phyloP scores from a whole-genome alignment of 1,140 invertebrate species.

The Drosophila subobscura region DNA sequence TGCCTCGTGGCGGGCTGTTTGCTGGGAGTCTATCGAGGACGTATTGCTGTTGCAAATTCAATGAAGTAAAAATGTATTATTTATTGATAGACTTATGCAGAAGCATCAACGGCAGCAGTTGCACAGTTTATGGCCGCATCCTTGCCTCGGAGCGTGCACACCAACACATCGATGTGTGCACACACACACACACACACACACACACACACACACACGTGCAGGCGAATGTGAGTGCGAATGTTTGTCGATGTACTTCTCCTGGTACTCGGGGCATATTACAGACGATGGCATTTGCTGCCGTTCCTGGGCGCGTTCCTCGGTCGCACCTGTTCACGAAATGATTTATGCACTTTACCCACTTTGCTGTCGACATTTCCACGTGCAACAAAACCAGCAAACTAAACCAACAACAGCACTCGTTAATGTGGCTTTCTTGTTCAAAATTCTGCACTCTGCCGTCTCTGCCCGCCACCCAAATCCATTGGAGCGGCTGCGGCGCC shows the following conservation, averaged over 20 bases:
- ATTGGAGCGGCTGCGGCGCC: too few relatives aligned
- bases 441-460: conserved; percentile 48
- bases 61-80: conserved; percentile 74
- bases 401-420: conserved; percentile 13
- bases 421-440: conserved; percentile 74
- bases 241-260: conserved; percentile 6
- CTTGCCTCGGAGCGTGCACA: not conserved
- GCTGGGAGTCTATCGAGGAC: conserved; percentile 46
- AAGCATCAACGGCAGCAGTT: conserved; percentile 35
- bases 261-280: conserved; percentile 51
- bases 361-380: conserved; percentile 39
- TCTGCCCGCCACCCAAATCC: not conserved
- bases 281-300: conserved; percentile 19
- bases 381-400: conserved; percentile 30
- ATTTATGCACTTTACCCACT: conserved; percentile 71
- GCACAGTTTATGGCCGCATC: conserved; percentile 11
- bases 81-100: conserved; percentile 76
- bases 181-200: conserved; percentile 8
- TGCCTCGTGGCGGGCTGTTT: not conserved
- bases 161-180: conserved; percentile 1
- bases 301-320: conserved; percentile 31
- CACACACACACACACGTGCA: not conserved
- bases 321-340: conserved; percentile 56
- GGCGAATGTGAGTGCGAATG: conserved; percentile 1
- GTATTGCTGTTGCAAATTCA: conserved; percentile 70